Base-by-base conservation (phyloP, 2,888 invertebrate genomes). In the Lordiphosa fenestrarum region DNA sequence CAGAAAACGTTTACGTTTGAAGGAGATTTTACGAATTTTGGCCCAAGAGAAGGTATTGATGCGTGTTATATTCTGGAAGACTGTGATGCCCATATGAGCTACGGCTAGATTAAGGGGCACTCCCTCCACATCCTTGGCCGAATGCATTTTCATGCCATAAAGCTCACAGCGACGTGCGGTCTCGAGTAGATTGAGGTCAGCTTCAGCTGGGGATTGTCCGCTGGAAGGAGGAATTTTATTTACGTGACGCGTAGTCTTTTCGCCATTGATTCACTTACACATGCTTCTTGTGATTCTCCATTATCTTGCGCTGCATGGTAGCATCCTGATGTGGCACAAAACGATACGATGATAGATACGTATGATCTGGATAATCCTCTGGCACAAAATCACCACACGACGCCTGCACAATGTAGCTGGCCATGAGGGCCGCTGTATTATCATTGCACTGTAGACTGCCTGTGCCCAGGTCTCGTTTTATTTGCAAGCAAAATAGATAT, bases 21-120 rank as follows among this genome's bases (percentile, higher is more conserved):
- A 99, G 65, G 98, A 98, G 82, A 99, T 95, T 91, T 99, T 99
- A 70, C 99, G 92, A 81, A 99, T 97, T 92, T 99, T 99, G 61
- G 98, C 98, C 99, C 99, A 99, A 69, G 98, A 98, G 91, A 99
- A 99, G 36, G 98, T 99, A 91, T 98, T 98, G 85, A 99, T 99
- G 91, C 98, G 98, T 42, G 97, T 97, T 86, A 93, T 94, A 89
- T 97, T 95, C 90, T 99, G 99, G 91, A 98, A 99, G 71, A 99
- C 98, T 53, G 98, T 93, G 64, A 99, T 96, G 66, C 99, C 99
- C 95, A 98, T 95, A 90, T 99, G 98, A 6, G 98, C 97, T 12
- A 98, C 98, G 7, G 99, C 96, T 76, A 99, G 91, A 91, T 98
- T 97, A 42, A 99, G 91, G 0, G 96, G 94, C 21, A 97, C 97